Percentiles rank a stretch among this genome's conserved stretches.
These are phyloP conservation scores for Recurvirostra avosetta DNA, from an alignment of 2,113 vertebrate genomes.

Conservation along the genomic window DNA sequence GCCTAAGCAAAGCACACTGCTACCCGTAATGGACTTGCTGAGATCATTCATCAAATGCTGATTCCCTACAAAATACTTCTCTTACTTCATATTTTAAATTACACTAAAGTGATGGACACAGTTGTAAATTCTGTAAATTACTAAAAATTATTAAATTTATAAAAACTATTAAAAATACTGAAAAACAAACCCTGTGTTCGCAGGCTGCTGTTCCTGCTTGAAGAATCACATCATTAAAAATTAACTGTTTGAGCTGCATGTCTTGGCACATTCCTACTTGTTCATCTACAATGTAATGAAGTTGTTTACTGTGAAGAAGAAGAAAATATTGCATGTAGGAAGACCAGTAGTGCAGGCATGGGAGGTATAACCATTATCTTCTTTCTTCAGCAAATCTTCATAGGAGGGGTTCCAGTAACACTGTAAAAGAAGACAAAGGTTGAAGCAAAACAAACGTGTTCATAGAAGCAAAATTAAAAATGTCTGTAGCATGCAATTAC, in stretches of 20 bases:
- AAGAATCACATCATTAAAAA: background rate
- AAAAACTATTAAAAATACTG: background rate
- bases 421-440: background rate
- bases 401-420: background rate
- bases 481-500: background rate
- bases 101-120: background rate
- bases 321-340: background rate
- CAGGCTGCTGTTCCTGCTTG: background rate
- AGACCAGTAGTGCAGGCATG: background rate
- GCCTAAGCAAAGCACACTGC: background rate
- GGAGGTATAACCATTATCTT: background rate
- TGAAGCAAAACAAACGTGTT: background rate
- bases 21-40: background rate
- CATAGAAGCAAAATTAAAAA: background rate
- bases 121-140: background rate
- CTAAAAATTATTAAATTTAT: background rate
- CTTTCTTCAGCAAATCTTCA: background rate
- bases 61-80: background rate
- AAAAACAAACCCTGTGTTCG: background rate
- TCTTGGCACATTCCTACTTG: background rate
- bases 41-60: fast-evolving
- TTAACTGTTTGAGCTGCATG: background rate
- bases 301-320: background rate
- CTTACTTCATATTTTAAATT: background rate
- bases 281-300: background rate